A percentile compares a stretch with the other conserved stretches of the same genome.
Conservation (phyloP, 2,797 vertebrate species). For the Pachyuromys duprasi region DNA sequence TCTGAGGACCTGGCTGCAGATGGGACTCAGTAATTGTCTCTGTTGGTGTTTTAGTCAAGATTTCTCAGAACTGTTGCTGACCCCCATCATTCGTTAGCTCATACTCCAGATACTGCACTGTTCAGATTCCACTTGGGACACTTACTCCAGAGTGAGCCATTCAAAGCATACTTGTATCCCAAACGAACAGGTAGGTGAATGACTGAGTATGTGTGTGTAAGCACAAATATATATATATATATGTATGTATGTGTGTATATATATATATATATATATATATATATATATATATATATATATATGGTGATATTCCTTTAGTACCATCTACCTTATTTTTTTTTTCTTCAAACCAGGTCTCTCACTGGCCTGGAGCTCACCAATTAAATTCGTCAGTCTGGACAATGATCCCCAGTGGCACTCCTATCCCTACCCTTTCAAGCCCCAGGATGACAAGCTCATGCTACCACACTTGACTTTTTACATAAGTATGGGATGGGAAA, state of each 20-base stretch:
- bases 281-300: background rate
- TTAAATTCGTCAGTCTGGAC: background rate
- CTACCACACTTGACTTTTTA: no score
- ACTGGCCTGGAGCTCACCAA: background rate
- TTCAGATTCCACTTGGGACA: background rate
- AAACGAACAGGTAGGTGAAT: background rate
- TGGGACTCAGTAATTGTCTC: background rate
- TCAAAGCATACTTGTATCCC: background rate
- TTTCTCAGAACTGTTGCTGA: background rate
- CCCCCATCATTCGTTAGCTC: background rate
- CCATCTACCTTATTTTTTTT: no score
- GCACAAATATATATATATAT: background rate
- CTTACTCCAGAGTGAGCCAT: background rate
- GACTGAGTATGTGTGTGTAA: background rate
- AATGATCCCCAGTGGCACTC: background rate
- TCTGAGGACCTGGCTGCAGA: background rate
- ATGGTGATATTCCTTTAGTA: background rate
- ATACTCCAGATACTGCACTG: background rate
- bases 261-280: background rate
- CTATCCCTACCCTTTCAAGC: background rate
- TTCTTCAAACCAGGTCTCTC: background rate
- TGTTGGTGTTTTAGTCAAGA: background rate
- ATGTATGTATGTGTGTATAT: background rate
- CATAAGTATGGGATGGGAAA: background rate
- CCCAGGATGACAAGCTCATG: background rate